These are phyloP conservation scores for Bedellia somnulentella DNA, from an alignment of 2,888 invertebrate genomes.

Conservation along the genomic window DNA sequence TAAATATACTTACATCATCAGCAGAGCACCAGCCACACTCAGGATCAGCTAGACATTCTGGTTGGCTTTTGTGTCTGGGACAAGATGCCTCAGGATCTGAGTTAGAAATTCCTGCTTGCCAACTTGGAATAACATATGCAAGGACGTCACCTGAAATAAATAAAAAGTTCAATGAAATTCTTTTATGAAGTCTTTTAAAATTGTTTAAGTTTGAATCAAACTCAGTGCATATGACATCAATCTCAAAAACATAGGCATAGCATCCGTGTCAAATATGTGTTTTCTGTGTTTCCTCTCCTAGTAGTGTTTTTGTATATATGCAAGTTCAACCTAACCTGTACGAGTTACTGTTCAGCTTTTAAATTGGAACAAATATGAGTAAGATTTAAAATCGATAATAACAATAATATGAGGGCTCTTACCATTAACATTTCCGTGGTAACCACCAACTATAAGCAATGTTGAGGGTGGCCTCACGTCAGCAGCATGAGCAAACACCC, in stretches of 20 bases:
- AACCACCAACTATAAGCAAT: conserved; percentile 84
- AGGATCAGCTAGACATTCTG: conserved; percentile 85
- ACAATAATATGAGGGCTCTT: too few relatives aligned
- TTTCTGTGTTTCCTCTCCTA: too few relatives aligned
- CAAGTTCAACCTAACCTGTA: too few relatives aligned
- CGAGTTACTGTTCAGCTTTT: too few relatives aligned
- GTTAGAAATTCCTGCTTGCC: conserved; percentile 71
- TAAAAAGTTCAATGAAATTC: neutral
- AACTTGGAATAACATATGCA: conserved; percentile 84
- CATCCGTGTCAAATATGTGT: too few relatives aligned
- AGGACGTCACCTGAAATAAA: conserved; percentile 68
- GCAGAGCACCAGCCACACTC: conserved; percentile 95
- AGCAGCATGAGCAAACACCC: conserved; percentile 88
- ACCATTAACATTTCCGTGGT: conserved; percentile 88
- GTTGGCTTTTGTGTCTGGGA: conserved; percentile 70
- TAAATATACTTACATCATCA: conserved; percentile 54
- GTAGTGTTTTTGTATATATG: too few relatives aligned
- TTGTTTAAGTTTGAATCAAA: too few relatives aligned
- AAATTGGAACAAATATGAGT: too few relatives aligned
- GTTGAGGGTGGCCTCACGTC: conserved; percentile 82
- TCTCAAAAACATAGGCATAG: too few relatives aligned
- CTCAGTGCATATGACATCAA: too few relatives aligned
- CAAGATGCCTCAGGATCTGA: conserved; percentile 79
- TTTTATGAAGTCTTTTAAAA: too few relatives aligned
- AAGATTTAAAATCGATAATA: too few relatives aligned